Percentiles rank a stretch among this genome's conserved stretches.
phyloP scores from a whole-genome alignment of 2,113 vertebrate genomes.

The Maccullochella peelii region DNA sequence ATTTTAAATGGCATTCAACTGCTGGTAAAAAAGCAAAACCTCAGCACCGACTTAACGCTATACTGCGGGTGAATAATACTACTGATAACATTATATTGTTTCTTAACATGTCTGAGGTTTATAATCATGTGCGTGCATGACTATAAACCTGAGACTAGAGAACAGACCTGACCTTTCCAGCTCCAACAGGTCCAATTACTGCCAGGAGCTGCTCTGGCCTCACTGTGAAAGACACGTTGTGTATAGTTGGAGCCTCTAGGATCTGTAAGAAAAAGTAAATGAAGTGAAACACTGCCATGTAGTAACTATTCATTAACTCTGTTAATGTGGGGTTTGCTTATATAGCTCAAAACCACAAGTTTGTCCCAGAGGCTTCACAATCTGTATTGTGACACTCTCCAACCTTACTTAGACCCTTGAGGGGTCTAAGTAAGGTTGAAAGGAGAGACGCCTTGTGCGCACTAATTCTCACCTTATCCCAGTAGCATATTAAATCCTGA shows the following conservation, averaged over 20 bases:
- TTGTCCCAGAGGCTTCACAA: background rate
- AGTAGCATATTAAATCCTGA: constrained; percentile 89
- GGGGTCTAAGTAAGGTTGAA: no score
- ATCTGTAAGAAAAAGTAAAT: constrained; percentile 72
- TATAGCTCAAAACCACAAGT: constrained; percentile 1
- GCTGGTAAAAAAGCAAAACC: background rate
- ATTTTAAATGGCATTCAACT: background rate
- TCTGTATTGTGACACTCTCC: background rate
- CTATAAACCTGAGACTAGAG: constrained; percentile 15
- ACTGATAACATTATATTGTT: background rate
- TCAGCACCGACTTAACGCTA: background rate
- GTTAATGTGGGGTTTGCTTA: background rate
- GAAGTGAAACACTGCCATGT: background rate
- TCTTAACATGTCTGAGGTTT: background rate
- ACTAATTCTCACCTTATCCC: constrained; percentile 87
- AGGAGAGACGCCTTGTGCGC: background rate
- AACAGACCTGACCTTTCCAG: constrained; percentile 90
- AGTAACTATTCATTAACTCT: background rate
- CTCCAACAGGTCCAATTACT: constrained; percentile 94
- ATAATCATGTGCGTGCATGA: background rate
- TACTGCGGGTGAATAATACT: background rate
- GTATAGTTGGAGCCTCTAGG: constrained; percentile 88
- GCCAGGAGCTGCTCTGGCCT: constrained; percentile 89
- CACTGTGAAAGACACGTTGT: constrained; percentile 88
- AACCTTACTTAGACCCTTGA: background rate